Percentiles rank a stretch among this genome's conserved stretches.
Conservation (phyloP, 2,888 invertebrate species). For the Drosophila multiciliata region DNA sequence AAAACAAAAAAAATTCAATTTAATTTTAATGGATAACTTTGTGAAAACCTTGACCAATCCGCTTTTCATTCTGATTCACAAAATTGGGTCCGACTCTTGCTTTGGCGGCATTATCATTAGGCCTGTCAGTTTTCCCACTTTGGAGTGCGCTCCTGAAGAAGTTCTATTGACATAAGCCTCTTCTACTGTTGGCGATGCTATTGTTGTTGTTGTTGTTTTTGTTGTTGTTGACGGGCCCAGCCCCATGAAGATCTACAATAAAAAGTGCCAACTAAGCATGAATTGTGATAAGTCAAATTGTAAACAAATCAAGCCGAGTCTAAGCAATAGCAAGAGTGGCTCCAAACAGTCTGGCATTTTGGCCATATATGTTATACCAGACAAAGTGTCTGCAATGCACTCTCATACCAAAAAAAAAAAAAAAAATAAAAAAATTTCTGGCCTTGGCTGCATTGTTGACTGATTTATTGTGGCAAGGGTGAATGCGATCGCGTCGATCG, state of each 20-base stretch:
- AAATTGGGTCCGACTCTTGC: constrained; percentile 9
- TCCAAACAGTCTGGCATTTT: constrained; percentile 78
- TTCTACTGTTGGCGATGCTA: constrained; percentile 14
- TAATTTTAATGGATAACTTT: not conserved
- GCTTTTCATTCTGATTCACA: not conserved
- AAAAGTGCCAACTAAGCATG: constrained; percentile 79
- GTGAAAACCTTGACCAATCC: constrained; percentile 59
- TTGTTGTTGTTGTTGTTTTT: constrained; percentile 11
- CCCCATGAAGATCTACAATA: constrained; percentile 24
- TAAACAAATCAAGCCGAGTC: constrained; percentile 68
- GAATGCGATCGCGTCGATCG: constrained; percentile 46
- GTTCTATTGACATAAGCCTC: constrained; percentile 76
- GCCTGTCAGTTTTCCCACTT: constrained; percentile 73
- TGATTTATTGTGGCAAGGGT: constrained; percentile 73
- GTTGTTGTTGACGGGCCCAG: constrained; percentile 25
- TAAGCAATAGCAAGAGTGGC: constrained; percentile 55
- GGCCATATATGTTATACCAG: constrained; percentile 57
- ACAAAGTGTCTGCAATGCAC: constrained; percentile 52
- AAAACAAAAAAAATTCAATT: not conserved
- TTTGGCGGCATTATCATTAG: constrained; percentile 64
- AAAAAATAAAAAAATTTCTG: constrained; percentile 12
- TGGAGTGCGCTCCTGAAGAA: constrained; percentile 73
- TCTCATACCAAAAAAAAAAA: constrained; percentile 28
- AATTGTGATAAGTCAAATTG: constrained; percentile 72
- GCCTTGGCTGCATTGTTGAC: constrained; percentile 69